Base-by-base conservation (phyloP, 2,113 vertebrate genomes). In the Tiliqua scincoides region DNA sequence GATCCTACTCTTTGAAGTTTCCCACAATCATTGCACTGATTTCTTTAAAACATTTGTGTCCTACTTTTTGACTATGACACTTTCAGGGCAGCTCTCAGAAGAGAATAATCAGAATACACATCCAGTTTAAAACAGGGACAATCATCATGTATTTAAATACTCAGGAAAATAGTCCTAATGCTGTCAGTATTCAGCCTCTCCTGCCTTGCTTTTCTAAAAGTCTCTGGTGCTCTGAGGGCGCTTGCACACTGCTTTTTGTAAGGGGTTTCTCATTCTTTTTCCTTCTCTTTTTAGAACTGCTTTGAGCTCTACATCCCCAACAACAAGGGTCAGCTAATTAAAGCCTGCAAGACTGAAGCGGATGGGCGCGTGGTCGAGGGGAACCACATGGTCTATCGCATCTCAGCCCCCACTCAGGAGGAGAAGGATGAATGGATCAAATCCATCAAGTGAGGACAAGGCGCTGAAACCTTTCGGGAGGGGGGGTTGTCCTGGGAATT, bases 401-500 rank as follows among this genome's bases (percentile, higher is more conserved):
- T 99, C 94, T 99, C 98, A 0, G 98, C 98, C 4, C 98, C 98
- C n/a, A 98, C 98, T 1, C 97, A 97, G 4, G 98, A 98, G 94
- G 98, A 99, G 94, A 98, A 98, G 94, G 98, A 98, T 0, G 98
- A 98, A 88, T 99, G 98, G 98, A 98, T 99, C 93, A 98, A 99
- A 94, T 98, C 97, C 94, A 99, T 98, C 93, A 97, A 98, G 98
- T 99, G 95, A 96, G 95, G 35, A 32, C 2, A 32, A 21, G 30
- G 20, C 73, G 37, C 14, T 17, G 30, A 17, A 9, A 9, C 35
- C 67, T 25, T 21, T 25, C 0, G 2, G 27, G 35, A 6, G n/a
- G n/a, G 15, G 35, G 14, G 70, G 70, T 2, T 32, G 54, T 52
- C 7, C 14, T 17, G 1, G 62, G 17, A 78, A 35, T 59, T n/a